Evolutionary conservation across 2,113 vertebrate genomes (phyloP).

Genomic region (Grus americana): DNA sequence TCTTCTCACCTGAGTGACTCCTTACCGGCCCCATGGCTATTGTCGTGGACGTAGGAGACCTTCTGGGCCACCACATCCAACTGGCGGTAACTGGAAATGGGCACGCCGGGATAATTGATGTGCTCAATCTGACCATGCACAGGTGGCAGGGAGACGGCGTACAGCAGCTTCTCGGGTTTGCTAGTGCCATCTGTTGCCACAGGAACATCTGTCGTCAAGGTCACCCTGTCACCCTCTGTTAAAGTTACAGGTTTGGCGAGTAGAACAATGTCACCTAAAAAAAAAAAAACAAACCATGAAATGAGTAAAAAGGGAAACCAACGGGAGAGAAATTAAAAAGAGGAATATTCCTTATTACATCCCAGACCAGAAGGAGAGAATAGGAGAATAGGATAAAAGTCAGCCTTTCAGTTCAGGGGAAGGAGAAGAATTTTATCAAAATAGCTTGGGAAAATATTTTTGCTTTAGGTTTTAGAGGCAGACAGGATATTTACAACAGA

Average conservation of each 20-base stretch:
- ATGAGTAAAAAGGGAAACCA: slow-evolving; percentile 4
- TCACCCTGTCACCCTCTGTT: slow-evolving; percentile 90
- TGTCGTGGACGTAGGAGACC: slow-evolving; percentile 84
- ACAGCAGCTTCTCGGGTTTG: slow-evolving; percentile 89
- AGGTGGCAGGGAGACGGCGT: slow-evolving; percentile 83
- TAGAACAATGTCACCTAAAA: slow-evolving; percentile 87
- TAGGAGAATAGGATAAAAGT: not conserved
- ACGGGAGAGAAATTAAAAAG: not conserved
- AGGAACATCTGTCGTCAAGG: slow-evolving; percentile 93
- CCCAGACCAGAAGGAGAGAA: not conserved
- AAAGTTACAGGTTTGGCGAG: slow-evolving; percentile 85
- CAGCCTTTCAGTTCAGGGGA: not conserved
- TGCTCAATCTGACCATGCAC: slow-evolving; percentile 88
- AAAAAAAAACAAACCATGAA: not conserved
- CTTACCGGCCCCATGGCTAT: slow-evolving; percentile 73
- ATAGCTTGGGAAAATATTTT: slow-evolving; percentile 3
- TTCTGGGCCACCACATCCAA: slow-evolving; percentile 89
- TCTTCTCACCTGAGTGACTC: slow-evolving; percentile 85
- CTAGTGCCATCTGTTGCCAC: slow-evolving; percentile 88
- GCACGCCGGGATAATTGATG: slow-evolving; percentile 83
- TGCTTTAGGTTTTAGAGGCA: not conserved
- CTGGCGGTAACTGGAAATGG: slow-evolving; percentile 84
- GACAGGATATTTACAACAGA: slow-evolving; percentile 7
- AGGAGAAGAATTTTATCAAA: not conserved
- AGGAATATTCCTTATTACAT: not conserved